These are phyloP conservation scores for Dendroctonus ponderosae DNA, from an alignment of 1,140 invertebrate genomes.

Conservation along the genomic window DNA sequence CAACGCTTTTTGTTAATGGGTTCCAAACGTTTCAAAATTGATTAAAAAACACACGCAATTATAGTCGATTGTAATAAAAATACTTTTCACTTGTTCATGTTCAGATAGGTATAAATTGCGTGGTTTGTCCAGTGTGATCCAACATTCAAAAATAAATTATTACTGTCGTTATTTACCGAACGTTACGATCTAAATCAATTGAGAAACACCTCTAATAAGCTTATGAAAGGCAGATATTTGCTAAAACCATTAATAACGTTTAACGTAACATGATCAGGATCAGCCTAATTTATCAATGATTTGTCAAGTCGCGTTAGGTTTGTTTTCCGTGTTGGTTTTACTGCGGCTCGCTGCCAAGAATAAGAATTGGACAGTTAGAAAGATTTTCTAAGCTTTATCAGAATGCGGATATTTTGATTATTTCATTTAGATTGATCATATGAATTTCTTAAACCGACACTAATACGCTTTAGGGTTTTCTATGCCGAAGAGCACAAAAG, in stretches of 20 bases:
- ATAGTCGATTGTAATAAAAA: no score
- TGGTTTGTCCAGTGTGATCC: neutral
- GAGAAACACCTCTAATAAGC: conserved; percentile 12
- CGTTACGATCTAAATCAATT: conserved; percentile 10
- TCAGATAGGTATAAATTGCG: neutral
- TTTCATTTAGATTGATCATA: no score
- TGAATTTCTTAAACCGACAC: no score
- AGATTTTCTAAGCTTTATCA: no score
- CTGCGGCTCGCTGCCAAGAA: neutral
- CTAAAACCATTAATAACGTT: conserved; percentile 24
- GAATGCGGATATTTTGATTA: no score
- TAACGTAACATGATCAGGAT: conserved; percentile 17
- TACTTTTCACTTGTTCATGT: no score
- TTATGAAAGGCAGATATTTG: conserved; percentile 19
- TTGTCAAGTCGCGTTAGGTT: conserved; percentile 14
- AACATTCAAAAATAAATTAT: conserved; percentile 18
- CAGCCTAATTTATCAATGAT: conserved; percentile 18
- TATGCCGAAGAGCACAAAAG: no score
- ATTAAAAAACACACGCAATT: no score
- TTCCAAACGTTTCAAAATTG: no score
- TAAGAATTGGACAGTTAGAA: no score
- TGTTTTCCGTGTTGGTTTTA: conserved; percentile 2
- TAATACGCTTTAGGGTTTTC: no score
- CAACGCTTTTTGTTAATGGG: no score
- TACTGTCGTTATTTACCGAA: conserved; percentile 15